phyloP scores from a whole-genome alignment of 2,113 vertebrate genomes.

The Oncorhynchus tshawytscha region DNA sequence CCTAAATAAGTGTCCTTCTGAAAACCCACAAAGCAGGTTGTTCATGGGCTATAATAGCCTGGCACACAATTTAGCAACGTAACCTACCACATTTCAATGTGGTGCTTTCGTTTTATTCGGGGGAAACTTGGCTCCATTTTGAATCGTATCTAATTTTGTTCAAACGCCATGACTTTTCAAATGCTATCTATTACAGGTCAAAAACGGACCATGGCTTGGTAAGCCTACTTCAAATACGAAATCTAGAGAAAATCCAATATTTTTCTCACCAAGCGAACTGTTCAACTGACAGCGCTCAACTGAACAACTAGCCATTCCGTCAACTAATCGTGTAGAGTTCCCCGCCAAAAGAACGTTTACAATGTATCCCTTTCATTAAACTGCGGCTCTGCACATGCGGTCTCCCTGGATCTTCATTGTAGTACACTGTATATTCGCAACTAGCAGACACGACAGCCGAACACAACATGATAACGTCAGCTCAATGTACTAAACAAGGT shows the following conservation, averaged over 20 bases:
- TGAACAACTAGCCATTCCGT: background rate
- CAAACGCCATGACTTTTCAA: too few relatives aligned
- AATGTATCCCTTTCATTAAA: background rate
- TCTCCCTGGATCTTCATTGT: conserved; percentile 1
- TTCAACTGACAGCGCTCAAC: background rate
- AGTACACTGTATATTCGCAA: conserved; percentile 15
- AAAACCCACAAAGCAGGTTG: too few relatives aligned
- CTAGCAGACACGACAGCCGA: conserved; percentile 36
- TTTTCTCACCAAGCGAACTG: background rate
- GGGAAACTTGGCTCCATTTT: too few relatives aligned
- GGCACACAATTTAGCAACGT: too few relatives aligned
- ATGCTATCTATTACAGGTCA: too few relatives aligned
- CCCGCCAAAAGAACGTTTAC: background rate
- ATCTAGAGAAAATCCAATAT: background rate
- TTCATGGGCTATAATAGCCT: too few relatives aligned
- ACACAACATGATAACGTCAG: conserved; percentile 4
- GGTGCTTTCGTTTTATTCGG: too few relatives aligned
- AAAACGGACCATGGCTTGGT: background rate
- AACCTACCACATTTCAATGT: too few relatives aligned
- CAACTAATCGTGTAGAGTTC: background rate
- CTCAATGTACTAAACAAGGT: background rate
- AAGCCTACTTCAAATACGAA: background rate
- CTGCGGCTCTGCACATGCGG: conserved; percentile 4
- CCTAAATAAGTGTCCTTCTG: too few relatives aligned
- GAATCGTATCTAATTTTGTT: too few relatives aligned